Conservation (phyloP, 2,797 vertebrate genomes). For the Dicrostonyx torquatus region DNA sequence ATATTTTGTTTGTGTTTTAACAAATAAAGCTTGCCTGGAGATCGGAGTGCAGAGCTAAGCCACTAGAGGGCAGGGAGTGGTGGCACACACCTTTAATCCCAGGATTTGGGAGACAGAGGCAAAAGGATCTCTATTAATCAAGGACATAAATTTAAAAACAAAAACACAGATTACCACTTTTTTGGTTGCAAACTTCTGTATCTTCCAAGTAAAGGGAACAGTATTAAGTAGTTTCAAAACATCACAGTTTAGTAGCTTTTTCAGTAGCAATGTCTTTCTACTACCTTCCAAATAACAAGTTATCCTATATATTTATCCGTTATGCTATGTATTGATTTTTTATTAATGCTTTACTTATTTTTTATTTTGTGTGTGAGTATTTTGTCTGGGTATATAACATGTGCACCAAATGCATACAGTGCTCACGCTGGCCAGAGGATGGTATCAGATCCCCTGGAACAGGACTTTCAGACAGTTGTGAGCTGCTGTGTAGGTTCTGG, state of each 20-base stretch:
- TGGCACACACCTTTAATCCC: too few species aligned
- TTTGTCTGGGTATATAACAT: background rate
- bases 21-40: too few species aligned
- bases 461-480: background rate
- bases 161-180: background rate
- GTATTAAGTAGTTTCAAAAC: background rate
- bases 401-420: background rate
- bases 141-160: background rate
- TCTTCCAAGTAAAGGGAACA: background rate
- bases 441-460: background rate
- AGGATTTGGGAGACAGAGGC: too few species aligned
- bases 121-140: too few species aligned
- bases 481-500: background rate
- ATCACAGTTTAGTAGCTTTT: background rate
- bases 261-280: background rate
- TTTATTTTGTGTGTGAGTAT: background rate
- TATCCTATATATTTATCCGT: background rate
- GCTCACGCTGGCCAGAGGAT: background rate
- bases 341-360: background rate
- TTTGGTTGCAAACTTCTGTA: background rate
- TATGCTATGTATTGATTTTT: background rate
- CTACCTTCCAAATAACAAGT: background rate
- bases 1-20: too few species aligned
- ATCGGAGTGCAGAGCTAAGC: too few species aligned
- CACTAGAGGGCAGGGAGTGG: too few species aligned